A percentile compares a stretch with the other conserved stretches of the same genome.
phyloP scores from a whole-genome alignment of 2,797 vertebrate genomes.

The Tenualosa thibaudeaui region DNA sequence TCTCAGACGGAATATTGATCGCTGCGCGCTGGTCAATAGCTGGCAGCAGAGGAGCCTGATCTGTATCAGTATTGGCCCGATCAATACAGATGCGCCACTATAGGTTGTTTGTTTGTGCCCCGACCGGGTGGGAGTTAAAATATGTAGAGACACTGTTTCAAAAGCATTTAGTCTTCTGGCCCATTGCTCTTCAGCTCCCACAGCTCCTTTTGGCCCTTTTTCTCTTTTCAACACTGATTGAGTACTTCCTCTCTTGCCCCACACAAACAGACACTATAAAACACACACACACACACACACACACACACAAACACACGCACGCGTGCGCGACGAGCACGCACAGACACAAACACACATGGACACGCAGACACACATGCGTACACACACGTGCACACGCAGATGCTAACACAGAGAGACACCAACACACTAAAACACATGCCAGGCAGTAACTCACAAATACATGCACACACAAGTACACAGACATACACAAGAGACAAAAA shows the following conservation, averaged over 20 bases:
- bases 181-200: not conserved
- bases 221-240: slow-evolving; percentile 11
- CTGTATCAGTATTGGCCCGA: slow-evolving; percentile 75
- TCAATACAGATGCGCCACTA: slow-evolving; percentile 67
- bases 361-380: not conserved
- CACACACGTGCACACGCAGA: not conserved
- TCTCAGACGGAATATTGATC: slow-evolving; percentile 76
- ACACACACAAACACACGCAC: not conserved
- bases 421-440: no score
- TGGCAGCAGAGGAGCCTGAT: slow-evolving; percentile 78
- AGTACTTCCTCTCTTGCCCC: not conserved
- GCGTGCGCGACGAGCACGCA: not conserved
- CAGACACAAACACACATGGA: not conserved
- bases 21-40: slow-evolving; percentile 73
- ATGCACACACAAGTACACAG: no score
- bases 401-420: not conserved
- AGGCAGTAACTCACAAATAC: no score
- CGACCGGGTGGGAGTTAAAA: slow-evolving; percentile 53
- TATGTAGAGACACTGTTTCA: slow-evolving; percentile 55
- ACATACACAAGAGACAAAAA: no score
- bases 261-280: not conserved
- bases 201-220: not conserved
- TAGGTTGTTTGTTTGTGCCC: slow-evolving; percentile 67
- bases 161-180: slow-evolving; percentile 40
- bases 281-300: slow-evolving; percentile 14